Evolutionary conservation across 2,797 vertebrate species (phyloP), one percentile per base, ranked within the genome.

Genomic region (Lerista edwardsae): DNA sequence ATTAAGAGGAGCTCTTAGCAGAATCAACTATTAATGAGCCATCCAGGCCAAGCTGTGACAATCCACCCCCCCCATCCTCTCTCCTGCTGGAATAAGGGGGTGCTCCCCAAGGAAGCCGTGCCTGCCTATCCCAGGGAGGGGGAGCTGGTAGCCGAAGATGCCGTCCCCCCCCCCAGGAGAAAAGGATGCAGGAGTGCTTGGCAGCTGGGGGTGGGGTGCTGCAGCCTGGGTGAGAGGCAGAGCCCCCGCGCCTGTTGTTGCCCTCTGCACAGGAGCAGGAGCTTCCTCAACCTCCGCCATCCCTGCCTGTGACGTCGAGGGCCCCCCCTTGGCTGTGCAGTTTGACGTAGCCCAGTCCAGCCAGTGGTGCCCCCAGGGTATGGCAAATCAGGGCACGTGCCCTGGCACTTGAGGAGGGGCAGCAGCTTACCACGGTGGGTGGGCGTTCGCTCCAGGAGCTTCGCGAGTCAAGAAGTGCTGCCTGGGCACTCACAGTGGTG

Each of bases 1-100:
- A 59, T 82, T 86, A 86, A 79, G 59, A 82, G 84, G 62, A 86
- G 76, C 83, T 82, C 65, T 81, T 67, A 80, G 59, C 41, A 57
- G 77, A 77, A 86, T 82, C 69, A 57, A 75, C 41, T 77, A 86
- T 82, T 82, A 68, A 84, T 72, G 80, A 68, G 78, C 64, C 68
- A 34, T 4, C 75, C 4, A 23, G 79, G 84, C 84, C 79, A 55
- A 68, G 36, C 36, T 34, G 39, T 47, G 71, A 61, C 6, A 29
- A 27, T 27, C 9, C 25, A 3, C 57, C 14, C 34, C 25, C 5
- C 57, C 14, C 34, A 17, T 31, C 55, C 59, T 31, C 69, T 82
- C 1, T 5, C 41, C 68, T 67, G 75, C 39, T 75, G 85, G 80
- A 79, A 83, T 39, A 15, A 47, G 17, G 21, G 31, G 27, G 14